Base-by-base conservation (phyloP, 2,888 invertebrate species). In the Drosophila phalerata region DNA sequence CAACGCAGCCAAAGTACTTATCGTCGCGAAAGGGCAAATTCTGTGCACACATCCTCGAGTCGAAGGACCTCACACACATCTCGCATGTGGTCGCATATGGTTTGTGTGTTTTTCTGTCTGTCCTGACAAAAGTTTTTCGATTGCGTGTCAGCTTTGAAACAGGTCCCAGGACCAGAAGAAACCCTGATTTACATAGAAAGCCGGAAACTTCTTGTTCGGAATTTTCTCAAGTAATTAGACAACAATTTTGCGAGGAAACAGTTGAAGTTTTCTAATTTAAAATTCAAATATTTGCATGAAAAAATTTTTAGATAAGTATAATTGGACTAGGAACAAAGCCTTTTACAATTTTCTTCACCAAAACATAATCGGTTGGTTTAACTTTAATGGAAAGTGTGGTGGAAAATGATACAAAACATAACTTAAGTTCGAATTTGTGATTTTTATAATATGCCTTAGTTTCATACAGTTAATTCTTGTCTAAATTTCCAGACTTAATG, bases 1-100 rank as follows among this genome's bases (percentile, higher is more conserved):
- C 45, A 57, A 57, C 83, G 69, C 65, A 73, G 66, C 69, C 81
- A 69, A 69, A 77, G 75, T 69, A 88, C 75, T 85, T 79, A 75
- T 67, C 74, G 49, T 63, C 53, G 70, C 53, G 64, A 69, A 77
- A 70, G 69, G 71, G 79, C 61, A 55, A 43, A 42, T 25, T 42
- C 22, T 13, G 32, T 19, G 37, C 10, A 40, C n/a, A 42, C 15
- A 32, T 55, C 32, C 55, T 43, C 4, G 55, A 40, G 17, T 40
- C 22, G 32, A 79, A 74, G 75, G 43, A 69, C 61, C 63, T 60
- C 71, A 70, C 62, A 70, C 74, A 51, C 6, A 4, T 11, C 3
- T 34, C 15, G 25, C 37, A 37, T 52, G 52, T 77, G 74, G 37
- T 75, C 63, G 45, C 75, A 75, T 77, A 68, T 76, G 76, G 49